Percentiles rank a stretch among this genome's conserved stretches.
Conservation (phyloP, 1,140 invertebrate genomes). For the Bursaphelenchus mucronatus region DNA sequence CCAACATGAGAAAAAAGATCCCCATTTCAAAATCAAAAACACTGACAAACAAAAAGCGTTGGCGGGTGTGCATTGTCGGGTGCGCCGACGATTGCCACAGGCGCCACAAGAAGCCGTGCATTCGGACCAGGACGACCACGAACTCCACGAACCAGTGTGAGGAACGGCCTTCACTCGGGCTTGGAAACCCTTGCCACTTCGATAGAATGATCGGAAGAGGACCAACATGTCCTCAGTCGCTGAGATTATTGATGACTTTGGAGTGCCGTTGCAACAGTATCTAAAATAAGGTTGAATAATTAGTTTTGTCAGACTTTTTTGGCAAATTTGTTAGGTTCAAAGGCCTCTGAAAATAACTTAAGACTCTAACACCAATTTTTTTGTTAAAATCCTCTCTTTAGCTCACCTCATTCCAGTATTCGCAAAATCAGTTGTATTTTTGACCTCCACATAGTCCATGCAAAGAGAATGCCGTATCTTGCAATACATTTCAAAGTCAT, state of each 20-base stretch:
- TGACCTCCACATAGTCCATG: slow-evolving; percentile 60
- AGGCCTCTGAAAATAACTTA: not conserved
- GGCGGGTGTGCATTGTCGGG: slow-evolving; percentile 43
- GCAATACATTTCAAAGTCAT: slow-evolving; percentile 60
- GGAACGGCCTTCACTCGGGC: slow-evolving; percentile 46
- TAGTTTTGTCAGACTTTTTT: not conserved
- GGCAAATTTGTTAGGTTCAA: not conserved
- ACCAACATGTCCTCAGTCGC: slow-evolving; percentile 60
- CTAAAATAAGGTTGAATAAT: slow-evolving; percentile 31
- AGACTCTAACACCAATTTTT: too few species aligned
- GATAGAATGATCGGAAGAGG: slow-evolving; percentile 60
- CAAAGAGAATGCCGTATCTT: slow-evolving; percentile 56
- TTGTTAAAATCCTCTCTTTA: not conserved
- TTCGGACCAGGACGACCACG: slow-evolving; percentile 50
- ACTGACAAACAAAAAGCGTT: slow-evolving; percentile 54
- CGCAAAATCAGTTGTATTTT: slow-evolving; percentile 59
- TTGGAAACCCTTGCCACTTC: slow-evolving; percentile 59
- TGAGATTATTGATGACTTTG: slow-evolving; percentile 47
- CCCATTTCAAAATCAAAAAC: slow-evolving; percentile 21
- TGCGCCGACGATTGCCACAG: slow-evolving; percentile 49
- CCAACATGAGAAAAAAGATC: not conserved
- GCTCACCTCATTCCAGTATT: slow-evolving; percentile 60
- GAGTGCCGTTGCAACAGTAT: slow-evolving; percentile 60
- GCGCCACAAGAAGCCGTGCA: slow-evolving; percentile 55
- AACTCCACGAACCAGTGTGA: slow-evolving; percentile 40